A percentile compares a stretch with the other conserved stretches of the same genome.
Conservation (phyloP, 1,140 invertebrate species). For the Stegodyphus mimosarum region DNA sequence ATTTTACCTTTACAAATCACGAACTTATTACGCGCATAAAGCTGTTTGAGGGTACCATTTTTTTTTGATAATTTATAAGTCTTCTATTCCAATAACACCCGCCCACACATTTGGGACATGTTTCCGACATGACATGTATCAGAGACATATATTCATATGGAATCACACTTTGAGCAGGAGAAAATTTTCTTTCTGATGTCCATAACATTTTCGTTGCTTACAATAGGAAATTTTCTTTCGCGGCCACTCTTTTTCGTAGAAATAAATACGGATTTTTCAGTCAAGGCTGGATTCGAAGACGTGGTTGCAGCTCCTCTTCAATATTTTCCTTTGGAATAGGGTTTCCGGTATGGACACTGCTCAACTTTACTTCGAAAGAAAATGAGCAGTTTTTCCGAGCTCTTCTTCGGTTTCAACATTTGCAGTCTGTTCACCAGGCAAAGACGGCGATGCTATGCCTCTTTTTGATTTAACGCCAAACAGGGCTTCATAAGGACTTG, state of each 20-base stretch:
- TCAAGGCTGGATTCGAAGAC: slow-evolving; percentile 54
- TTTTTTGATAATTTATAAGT: slow-evolving; percentile 54
- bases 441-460: slow-evolving; percentile 15
- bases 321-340: slow-evolving; percentile 44
- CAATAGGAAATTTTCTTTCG: slow-evolving; percentile 45
- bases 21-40: slow-evolving; percentile 53
- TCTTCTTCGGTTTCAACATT: slow-evolving; percentile 45
- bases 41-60: slow-evolving; percentile 47
- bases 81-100: background rate
- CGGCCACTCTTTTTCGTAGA: slow-evolving; percentile 49
- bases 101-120: background rate
- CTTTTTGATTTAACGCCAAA: slow-evolving; percentile 44
- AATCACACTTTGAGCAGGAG: background rate
- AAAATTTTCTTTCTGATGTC: slow-evolving; percentile 20
- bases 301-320: slow-evolving; percentile 46
- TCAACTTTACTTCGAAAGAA: slow-evolving; percentile 38
- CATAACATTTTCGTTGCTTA: slow-evolving; percentile 36
- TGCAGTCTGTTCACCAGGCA: slow-evolving; percentile 29
- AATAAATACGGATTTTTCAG: slow-evolving; percentile 51
- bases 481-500: slow-evolving; percentile 42
- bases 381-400: slow-evolving; percentile 28
- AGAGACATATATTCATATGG: slow-evolving; percentile 20
- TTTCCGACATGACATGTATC: slow-evolving; percentile 5
- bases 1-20: slow-evolving; percentile 54
- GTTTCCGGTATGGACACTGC: slow-evolving; percentile 30